A percentile compares a stretch with the other conserved stretches of the same genome.
Evolutionary conservation across 1,140 invertebrate species (phyloP).

Genomic region (Penaeus indicus): DNA sequence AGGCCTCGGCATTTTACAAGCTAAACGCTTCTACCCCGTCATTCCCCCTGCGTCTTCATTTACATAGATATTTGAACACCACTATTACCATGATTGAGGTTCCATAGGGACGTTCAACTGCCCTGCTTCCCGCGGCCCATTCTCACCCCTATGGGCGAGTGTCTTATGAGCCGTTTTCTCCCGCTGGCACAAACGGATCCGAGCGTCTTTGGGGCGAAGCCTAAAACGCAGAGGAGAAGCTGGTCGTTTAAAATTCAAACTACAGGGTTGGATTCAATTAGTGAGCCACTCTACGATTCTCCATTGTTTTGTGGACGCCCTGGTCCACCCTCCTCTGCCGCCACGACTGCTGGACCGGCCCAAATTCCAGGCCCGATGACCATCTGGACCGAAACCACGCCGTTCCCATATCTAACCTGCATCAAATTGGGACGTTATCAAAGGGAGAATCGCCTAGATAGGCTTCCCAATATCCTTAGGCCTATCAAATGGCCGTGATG

Average conservation of each 20-base stretch:
- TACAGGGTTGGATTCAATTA: slow-evolving; percentile 64
- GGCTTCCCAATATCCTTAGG: too few relatives aligned
- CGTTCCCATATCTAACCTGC: too few relatives aligned
- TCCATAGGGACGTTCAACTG: slow-evolving; percentile 5
- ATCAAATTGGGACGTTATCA: too few relatives aligned
- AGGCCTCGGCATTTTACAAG: slow-evolving; percentile 56
- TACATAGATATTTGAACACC: slow-evolving; percentile 62
- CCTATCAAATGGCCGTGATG: too few relatives aligned
- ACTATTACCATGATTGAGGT: slow-evolving; percentile 43
- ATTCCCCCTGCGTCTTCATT: slow-evolving; percentile 61
- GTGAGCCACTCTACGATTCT: slow-evolving; percentile 44
- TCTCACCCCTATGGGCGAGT: slow-evolving; percentile 7
- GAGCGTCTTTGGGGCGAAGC: not conserved
- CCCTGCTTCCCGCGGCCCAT: not conserved
- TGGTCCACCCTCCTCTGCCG: not conserved
- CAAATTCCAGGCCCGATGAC: too few relatives aligned
- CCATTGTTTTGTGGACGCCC: slow-evolving; percentile 53
- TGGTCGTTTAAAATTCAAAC: slow-evolving; percentile 62
- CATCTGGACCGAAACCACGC: too few relatives aligned
- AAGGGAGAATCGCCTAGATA: too few relatives aligned
- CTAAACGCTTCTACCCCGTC: slow-evolving; percentile 51
- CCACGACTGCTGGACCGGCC: too few relatives aligned
- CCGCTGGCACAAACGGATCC: not conserved
- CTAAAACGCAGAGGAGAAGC: slow-evolving; percentile 46
- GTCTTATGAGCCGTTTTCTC: not conserved